phyloP scores from a whole-genome alignment of 2,113 vertebrate genomes.

The Chascanopsetta lugubris region DNA sequence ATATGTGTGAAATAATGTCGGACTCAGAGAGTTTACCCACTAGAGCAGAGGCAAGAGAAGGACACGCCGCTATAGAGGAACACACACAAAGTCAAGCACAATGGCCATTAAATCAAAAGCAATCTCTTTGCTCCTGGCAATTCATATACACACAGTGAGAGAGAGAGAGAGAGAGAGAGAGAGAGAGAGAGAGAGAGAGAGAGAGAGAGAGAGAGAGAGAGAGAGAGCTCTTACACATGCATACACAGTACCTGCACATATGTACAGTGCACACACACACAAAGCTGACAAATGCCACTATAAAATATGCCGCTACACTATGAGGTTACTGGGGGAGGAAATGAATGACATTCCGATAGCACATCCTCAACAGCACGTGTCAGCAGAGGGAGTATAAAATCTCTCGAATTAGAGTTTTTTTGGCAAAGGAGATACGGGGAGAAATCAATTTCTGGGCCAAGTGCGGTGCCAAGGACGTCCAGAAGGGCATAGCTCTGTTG shows the following conservation, averaged over 20 bases:
- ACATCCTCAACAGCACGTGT: conserved; percentile 70
- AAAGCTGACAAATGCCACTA: conserved; percentile 40
- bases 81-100: conserved; percentile 68
- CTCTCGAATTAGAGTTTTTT: conserved; percentile 74
- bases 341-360: conserved; percentile 66
- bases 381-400: conserved; percentile 74
- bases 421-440: conserved; percentile 72
- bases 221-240: conserved; percentile 44
- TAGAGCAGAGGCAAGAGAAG: conserved; percentile 55
- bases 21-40: conserved; percentile 40
- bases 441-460: conserved; percentile 78
- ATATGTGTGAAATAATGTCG: conserved; percentile 55
- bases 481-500: conserved; percentile 77
- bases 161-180: too few species aligned
- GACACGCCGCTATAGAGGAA: conserved; percentile 53
- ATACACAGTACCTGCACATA: conserved; percentile 28
- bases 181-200: too few species aligned
- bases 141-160: too few species aligned
- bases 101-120: conserved; percentile 73
- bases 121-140: conserved; percentile 63
- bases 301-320: conserved; percentile 44
- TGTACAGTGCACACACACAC: conserved; percentile 43
- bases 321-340: conserved; percentile 56
- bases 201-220: too few species aligned
- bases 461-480: conserved; percentile 76